Percentiles rank a stretch among this genome's conserved stretches.
Evolutionary conservation across 2,888 invertebrate species (phyloP).

Genomic region (Caradrina kadenii): DNA sequence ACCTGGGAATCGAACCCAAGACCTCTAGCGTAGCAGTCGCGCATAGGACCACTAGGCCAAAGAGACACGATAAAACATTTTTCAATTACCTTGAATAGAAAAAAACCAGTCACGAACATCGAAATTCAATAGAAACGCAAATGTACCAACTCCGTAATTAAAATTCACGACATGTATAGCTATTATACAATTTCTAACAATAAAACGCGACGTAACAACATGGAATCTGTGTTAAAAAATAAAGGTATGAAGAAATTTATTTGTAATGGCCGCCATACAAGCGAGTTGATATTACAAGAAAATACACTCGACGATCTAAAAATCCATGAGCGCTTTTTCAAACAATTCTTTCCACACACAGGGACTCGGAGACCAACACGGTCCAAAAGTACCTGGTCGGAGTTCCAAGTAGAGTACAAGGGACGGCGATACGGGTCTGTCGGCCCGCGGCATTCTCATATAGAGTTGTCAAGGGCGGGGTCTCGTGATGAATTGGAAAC

Average conservation of each 20-base stretch:
- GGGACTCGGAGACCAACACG: conserved; percentile 69
- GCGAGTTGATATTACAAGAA: conserved; percentile 82
- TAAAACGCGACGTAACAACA: conserved; percentile 72
- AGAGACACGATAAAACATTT: not conserved
- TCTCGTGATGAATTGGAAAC: conserved; percentile 90
- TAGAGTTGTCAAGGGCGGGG: conserved; percentile 92
- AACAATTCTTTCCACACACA: conserved; percentile 62
- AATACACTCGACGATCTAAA: conserved; percentile 78
- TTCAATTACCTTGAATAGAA: not conserved
- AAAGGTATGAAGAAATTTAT: conserved; percentile 83
- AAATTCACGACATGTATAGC: conserved; percentile 43
- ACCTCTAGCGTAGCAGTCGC: too few species aligned
- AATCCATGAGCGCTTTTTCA: conserved; percentile 68
- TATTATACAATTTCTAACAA: conserved; percentile 50
- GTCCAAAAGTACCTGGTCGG: conserved; percentile 67
- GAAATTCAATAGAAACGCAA: conserved; percentile 45
- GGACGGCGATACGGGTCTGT: conserved; percentile 75
- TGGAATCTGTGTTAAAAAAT: conserved; percentile 80
- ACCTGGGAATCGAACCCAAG: too few species aligned
- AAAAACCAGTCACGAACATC: conserved; percentile 26
- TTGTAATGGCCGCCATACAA: conserved; percentile 84
- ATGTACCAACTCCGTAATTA: conserved; percentile 31
- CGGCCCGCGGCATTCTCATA: conserved; percentile 84
- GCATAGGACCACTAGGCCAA: too few species aligned
- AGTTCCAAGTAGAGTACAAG: conserved; percentile 59